These are phyloP conservation scores for Tyria jacobaeae DNA, from an alignment of 2,888 invertebrate genomes.

Conservation along the genomic window DNA sequence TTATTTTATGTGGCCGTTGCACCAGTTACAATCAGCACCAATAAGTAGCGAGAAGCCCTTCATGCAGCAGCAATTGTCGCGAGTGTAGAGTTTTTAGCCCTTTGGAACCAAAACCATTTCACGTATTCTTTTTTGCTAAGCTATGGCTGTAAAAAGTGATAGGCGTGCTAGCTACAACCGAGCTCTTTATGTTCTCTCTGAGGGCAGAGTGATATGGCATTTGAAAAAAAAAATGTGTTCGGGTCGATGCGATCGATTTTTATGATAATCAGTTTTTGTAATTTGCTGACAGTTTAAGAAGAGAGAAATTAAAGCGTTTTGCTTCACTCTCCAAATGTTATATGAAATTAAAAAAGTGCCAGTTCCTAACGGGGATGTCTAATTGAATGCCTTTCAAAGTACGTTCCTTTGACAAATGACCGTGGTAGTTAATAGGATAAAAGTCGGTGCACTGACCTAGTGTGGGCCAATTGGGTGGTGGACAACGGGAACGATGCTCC, in stretches of 20 bases:
- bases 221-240: neutral
- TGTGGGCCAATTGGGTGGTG: too few relatives aligned
- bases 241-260: neutral
- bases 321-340: too few relatives aligned
- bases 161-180: neutral
- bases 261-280: neutral
- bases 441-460: too few relatives aligned
- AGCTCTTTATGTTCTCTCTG: neutral
- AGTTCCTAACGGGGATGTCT: too few relatives aligned
- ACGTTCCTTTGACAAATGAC: too few relatives aligned
- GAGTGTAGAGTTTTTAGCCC: neutral
- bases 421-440: too few relatives aligned
- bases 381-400: too few relatives aligned
- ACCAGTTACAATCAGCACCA: neutral
- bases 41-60: neutral
- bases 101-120: neutral
- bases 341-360: too few relatives aligned
- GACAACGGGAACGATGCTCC: too few relatives aligned
- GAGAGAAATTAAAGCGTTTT: neutral
- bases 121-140: neutral
- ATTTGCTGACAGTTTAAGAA: neutral
- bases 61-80: neutral
- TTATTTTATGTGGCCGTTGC: neutral
- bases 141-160: neutral
- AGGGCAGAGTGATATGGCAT: neutral